Conservation (phyloP, 2,888 invertebrate species). For the Chydorus sphaericus region DNA sequence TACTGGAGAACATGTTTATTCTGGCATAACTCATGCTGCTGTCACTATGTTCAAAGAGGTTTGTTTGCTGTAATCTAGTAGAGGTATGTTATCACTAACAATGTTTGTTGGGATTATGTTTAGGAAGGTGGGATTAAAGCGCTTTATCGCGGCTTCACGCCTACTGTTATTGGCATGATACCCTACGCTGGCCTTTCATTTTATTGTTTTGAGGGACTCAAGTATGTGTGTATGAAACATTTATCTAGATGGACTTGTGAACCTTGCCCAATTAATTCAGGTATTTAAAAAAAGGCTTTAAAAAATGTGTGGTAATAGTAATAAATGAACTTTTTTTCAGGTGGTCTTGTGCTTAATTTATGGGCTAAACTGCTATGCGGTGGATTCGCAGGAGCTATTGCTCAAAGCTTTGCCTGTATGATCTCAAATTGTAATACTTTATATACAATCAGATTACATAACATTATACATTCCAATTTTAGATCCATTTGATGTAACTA, state of each 20-base stretch:
- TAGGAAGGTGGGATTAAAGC: slow-evolving; percentile 70
- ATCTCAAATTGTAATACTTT: no score
- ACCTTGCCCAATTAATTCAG: slow-evolving; percentile 56
- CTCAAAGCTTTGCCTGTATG: slow-evolving; percentile 63
- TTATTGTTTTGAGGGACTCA: slow-evolving; percentile 76
- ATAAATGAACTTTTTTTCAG: no score
- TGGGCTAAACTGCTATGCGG: slow-evolving; percentile 75
- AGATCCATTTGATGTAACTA: slow-evolving; percentile 76
- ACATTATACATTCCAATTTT: no score
- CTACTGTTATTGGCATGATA: slow-evolving; percentile 68
- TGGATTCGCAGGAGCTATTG: slow-evolving; percentile 69
- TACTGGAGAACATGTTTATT: slow-evolving; percentile 67
- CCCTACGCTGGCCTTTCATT: slow-evolving; percentile 85
- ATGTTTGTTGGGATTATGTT: slow-evolving; percentile 20
- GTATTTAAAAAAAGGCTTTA: slow-evolving; percentile 29
- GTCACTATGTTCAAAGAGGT: slow-evolving; percentile 55
- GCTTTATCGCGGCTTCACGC: slow-evolving; percentile 70
- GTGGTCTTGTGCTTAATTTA: slow-evolving; percentile 59
- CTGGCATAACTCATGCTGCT: slow-evolving; percentile 61
- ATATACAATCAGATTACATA: no score
- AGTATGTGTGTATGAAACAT: slow-evolving; percentile 64
- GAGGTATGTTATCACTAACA: slow-evolving; percentile 6
- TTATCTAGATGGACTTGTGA: slow-evolving; percentile 48
- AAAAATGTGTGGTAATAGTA: no score
- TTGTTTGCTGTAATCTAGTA: slow-evolving; percentile 12